phyloP scores from a whole-genome alignment of 1,140 invertebrate genomes.

The Drosophila ananassae region DNA sequence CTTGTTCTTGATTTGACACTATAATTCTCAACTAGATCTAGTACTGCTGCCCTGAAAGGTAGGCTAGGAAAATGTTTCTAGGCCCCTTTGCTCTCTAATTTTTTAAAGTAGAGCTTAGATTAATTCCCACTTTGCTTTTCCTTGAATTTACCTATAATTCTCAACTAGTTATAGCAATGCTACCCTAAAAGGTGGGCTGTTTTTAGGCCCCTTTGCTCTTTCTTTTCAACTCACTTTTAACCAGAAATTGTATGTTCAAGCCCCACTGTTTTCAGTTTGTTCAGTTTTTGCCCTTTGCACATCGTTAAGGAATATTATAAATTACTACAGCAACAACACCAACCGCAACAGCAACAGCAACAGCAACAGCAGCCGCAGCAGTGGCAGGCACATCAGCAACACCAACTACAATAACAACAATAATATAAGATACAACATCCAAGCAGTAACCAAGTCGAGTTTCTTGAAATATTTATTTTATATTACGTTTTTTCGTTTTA shows the following conservation, averaged over 20 bases:
- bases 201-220: background rate
- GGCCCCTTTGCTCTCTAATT: no score
- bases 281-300: conserved; percentile 79
- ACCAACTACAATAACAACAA: conserved; percentile 48
- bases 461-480: conserved; percentile 82
- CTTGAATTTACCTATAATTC: no score
- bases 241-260: background rate
- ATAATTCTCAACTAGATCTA: no score
- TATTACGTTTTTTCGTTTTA: conserved; percentile 64
- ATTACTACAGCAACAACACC: conserved; percentile 75
- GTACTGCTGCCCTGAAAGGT: no score
- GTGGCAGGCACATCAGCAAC: conserved; percentile 11
- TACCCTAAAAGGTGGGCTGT: no score
- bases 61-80: no score
- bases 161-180: no score
- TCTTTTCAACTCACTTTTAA: background rate
- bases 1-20: no score
- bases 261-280: conserved; percentile 65
- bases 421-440: conserved; percentile 24
- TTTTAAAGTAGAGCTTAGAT: no score
- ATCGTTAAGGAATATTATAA: conserved; percentile 84
- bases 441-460: conserved; percentile 49
- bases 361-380: conserved; percentile 47
- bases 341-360: conserved; percentile 28
- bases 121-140: no score